Base-by-base conservation (phyloP, 2,888 invertebrate species). In the Disparrhopalites patrizii region DNA sequence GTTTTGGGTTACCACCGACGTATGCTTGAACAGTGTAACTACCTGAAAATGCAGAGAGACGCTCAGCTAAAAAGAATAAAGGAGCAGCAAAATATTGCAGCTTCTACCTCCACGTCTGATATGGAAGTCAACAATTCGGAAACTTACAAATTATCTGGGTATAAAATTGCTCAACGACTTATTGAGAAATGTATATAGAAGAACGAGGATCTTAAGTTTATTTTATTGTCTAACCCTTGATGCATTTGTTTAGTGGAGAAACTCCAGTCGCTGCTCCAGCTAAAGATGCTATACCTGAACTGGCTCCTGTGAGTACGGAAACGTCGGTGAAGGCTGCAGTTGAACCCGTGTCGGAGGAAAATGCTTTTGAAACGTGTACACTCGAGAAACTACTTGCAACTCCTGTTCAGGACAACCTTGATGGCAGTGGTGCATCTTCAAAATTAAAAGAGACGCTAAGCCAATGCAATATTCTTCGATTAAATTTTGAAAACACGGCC, bases 1-100 rank as follows among this genome's bases (percentile, higher is more conserved):
- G 75, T 81, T 13, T 67, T 80, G 2, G 72, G 75, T 27, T 79
- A 80, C 68, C 79, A 79, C 50, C 69, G 40, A 13, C 73, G 77
- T 62, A 76, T 79, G 75, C 71, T 77, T 66, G 75, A 77, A 8
- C 75, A 75, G 15, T 80, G 80, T 70, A 73, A 76, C 31, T 70
- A 76, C 27, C 72, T 80, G 25, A 71, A 76, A 57, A 73, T 47
- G 2, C 47, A 47, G 25, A 25, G 23, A 10, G 25, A 47, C 2
- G 23, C 47, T 2, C 47, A n/a, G 47, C 23, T 23, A n/a, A n/a
- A n/a, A n/a, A n/a, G n/a, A n/a, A n/a, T n/a, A n/a, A n/a, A n/a
- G n/a, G n/a, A n/a, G n/a, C n/a, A n/a, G n/a, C n/a, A n/a, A n/a
- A n/a, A n/a, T n/a, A n/a, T n/a, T n/a, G n/a, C n/a, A n/a, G n/a